Percentiles rank a stretch among this genome's conserved stretches.
Evolutionary conservation across 2,888 invertebrate species (phyloP).

Genomic region (Branchellion lobata): DNA sequence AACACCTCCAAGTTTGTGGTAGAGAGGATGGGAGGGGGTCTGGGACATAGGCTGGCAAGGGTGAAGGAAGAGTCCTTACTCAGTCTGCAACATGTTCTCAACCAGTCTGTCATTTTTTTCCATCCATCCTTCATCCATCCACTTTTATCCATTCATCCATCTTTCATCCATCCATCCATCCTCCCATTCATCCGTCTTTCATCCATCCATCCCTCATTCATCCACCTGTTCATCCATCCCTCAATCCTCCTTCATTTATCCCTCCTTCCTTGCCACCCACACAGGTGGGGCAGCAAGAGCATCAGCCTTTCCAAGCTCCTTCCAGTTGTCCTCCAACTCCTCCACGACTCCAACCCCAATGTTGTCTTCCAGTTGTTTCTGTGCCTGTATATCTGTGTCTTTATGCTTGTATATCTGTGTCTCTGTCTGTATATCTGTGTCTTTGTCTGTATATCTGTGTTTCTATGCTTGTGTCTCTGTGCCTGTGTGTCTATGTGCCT

Average conservation of each 20-base stretch:
- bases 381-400: too few relatives aligned
- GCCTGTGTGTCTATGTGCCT: too few relatives aligned
- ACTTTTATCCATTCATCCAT: background rate
- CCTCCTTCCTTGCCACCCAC: constrained; percentile 55
- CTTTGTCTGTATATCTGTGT: too few relatives aligned
- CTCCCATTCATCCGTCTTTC: background rate
- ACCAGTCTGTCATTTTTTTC: constrained; percentile 72
- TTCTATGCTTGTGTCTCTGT: too few relatives aligned
- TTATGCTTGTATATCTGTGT: too few relatives aligned
- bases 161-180: constrained; percentile 11
- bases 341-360: constrained; percentile 81
- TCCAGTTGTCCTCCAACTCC: constrained; percentile 77
- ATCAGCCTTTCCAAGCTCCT: constrained; percentile 79
- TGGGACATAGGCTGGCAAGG: constrained; percentile 87
- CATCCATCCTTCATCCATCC: constrained; percentile 16
- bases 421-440: too few relatives aligned
- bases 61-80: constrained; percentile 84
- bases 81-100: constrained; percentile 78
- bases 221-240: background rate
- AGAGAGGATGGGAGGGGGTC: constrained; percentile 72
- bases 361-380: constrained; percentile 63
- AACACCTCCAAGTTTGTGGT: constrained; percentile 68
- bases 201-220: background rate
- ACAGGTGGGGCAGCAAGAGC: constrained; percentile 81
- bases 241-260: background rate